Percentiles rank a stretch among this genome's conserved stretches.
Conservation (phyloP, 2,113 vertebrate genomes). For the Crotalus viridis region DNA sequence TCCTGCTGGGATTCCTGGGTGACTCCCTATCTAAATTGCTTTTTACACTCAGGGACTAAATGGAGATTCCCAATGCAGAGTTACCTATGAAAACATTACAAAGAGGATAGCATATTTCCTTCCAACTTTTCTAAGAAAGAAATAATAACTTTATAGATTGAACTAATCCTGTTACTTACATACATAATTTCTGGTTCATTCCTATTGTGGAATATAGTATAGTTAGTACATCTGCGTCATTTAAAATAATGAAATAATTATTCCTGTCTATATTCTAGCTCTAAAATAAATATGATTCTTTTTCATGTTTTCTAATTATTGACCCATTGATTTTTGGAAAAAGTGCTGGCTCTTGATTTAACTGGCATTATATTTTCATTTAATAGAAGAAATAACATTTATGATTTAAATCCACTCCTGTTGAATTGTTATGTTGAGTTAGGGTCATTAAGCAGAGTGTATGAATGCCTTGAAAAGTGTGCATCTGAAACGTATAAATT, state of each 20-base stretch:
- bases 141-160: background rate
- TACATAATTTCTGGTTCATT: background rate
- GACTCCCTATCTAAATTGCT: background rate
- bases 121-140: background rate
- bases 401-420: background rate
- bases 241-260: background rate
- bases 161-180: background rate
- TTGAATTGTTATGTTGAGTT: background rate
- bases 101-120: background rate
- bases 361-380: background rate
- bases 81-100: conserved; percentile 6
- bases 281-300: background rate
- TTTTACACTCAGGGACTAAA: background rate
- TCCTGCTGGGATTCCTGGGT: conserved; percentile 8
- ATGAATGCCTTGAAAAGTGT: background rate
- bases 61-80: background rate
- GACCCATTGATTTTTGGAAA: background rate
- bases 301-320: background rate
- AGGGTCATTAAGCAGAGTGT: background rate
- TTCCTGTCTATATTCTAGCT: background rate
- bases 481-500: background rate
- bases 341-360: background rate
- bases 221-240: background rate
- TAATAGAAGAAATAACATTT: background rate
- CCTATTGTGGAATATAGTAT: background rate